Percentiles rank a stretch among this genome's conserved stretches.
phyloP scores from a whole-genome alignment of 2,888 invertebrate genomes.

The Esperia sulphurella region DNA sequence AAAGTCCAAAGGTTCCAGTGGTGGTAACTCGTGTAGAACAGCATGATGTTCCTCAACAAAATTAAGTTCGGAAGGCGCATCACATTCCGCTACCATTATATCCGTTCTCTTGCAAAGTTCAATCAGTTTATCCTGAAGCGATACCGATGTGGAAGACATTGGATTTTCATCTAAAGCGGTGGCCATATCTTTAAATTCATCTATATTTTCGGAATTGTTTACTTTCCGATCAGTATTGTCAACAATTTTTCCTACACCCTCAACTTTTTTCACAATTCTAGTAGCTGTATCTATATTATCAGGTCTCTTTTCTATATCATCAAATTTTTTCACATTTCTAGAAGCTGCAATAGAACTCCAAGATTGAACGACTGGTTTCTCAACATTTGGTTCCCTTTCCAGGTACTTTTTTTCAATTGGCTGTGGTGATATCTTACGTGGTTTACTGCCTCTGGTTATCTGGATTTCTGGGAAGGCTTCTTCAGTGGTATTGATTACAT shows the following conservation, averaged over 20 bases:
- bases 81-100: constrained; percentile 72
- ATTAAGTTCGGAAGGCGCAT: constrained; percentile 60
- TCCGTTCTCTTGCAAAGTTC: constrained; percentile 69
- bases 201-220: constrained; percentile 12
- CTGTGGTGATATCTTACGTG: constrained; percentile 57
- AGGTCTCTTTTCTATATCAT: constrained; percentile 4
- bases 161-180: constrained; percentile 24
- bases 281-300: neutral
- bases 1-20: constrained; percentile 61
- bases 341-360: constrained; percentile 66
- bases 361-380: constrained; percentile 47
- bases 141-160: constrained; percentile 37
- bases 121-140: constrained; percentile 62
- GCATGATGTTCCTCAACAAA: constrained; percentile 72
- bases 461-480: constrained; percentile 71
- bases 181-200: constrained; percentile 14
- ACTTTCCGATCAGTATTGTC: neutral
- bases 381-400: constrained; percentile 30
- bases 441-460: constrained; percentile 58
- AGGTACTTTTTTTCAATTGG: constrained; percentile 29
- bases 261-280: constrained; percentile 8
- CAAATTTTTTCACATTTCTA: constrained; percentile 23
- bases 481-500: constrained; percentile 65
- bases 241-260: constrained; percentile 3
- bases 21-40: constrained; percentile 54